Evolutionary conservation across 2,888 invertebrate genomes (phyloP), one percentile per base, ranked within the genome.

Genomic region (Schrankia costaestrigalis): DNA sequence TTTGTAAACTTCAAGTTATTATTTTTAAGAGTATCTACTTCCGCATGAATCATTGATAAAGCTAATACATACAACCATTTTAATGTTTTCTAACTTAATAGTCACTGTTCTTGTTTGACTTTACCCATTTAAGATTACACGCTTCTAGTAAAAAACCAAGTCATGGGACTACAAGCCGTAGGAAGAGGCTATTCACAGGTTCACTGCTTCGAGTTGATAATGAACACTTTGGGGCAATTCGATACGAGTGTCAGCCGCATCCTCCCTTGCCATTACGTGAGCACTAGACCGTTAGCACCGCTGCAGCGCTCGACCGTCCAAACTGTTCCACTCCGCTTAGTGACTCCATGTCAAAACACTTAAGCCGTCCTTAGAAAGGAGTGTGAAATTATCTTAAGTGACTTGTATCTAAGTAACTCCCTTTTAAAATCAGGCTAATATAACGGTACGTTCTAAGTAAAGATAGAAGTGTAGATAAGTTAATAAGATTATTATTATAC

Each of bases 401-500:
- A 77, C 44, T 69, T 66, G 70, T 78, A 66, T 78, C 72, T 71
- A 76, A 62, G 71, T 72, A 73, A 75, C 72, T 68, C 70, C 64
- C 71, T 67, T 75, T 79, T 73, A 78, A 78, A 80, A 73, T 78
- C 75, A 73, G 67, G 59, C 70, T 78, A 74, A 77, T 76, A 71
- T 84, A 85, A 85, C 82, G 81, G 83, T 82, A 78, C 73, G 73
- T 78, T 81, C 78, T 81, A 80, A 83, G 83, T 85, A 81, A 84
- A 83, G 83, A 83, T 84, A 80, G 77, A 78, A 78, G 78, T 78
- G 75, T 75, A 84, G 84, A 85, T 85, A 85, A 80, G 82, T 83
- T 84, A 84, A 87, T 86, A 85, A 84, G 84, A 82, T 83, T 85
- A 84, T 82, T 84, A 82, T 83, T 83, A 83, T 79, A 79, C 75